Conservation (phyloP, 2,113 vertebrate species). For the Chionomys nivalis region DNA sequence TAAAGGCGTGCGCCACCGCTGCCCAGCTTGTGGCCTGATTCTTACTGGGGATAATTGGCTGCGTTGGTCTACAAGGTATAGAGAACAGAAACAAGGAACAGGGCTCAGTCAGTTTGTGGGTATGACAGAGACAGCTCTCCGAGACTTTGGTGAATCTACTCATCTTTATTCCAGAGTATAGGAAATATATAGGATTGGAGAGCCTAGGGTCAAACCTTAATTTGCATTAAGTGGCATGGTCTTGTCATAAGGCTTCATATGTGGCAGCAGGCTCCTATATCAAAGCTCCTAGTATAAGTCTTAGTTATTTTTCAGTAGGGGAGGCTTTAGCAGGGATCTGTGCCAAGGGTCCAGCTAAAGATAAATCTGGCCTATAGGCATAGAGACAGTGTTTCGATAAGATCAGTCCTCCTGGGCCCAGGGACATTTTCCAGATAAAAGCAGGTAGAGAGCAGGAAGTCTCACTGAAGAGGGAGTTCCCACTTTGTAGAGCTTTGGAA, state of each 20-base stretch:
- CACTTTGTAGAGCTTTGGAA: too few relatives aligned
- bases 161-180: background rate
- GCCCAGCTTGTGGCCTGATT: background rate
- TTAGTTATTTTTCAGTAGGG: background rate
- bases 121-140: background rate
- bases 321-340: background rate
- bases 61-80: background rate
- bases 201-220: background rate
- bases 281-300: background rate
- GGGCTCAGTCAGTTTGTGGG: background rate
- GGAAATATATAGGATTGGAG: background rate
- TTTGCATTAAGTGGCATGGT: background rate
- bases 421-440: background rate
- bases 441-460: too few relatives aligned
- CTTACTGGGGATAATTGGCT: background rate
- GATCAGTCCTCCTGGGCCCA: background rate
- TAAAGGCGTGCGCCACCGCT: too few relatives aligned
- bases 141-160: background rate
- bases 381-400: background rate
- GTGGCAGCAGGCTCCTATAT: background rate
- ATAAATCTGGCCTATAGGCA: background rate
- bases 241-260: background rate
- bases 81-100: background rate
- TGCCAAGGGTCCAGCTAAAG: background rate
- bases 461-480: too few relatives aligned